Conservation (phyloP, 2,888 invertebrate genomes). For the Meiosimyza platycephala region DNA sequence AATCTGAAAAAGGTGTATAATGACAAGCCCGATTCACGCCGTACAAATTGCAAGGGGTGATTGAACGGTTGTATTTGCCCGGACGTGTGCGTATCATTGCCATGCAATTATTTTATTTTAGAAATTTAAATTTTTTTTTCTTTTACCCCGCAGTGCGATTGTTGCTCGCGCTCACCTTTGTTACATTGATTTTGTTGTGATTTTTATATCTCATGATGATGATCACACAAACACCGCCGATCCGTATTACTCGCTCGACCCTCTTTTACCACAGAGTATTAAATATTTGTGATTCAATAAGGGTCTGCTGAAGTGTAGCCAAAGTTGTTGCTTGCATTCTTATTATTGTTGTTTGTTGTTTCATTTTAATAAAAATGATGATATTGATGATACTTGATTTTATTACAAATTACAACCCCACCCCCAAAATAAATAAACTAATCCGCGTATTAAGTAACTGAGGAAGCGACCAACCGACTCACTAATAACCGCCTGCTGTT, state of each 20-base stretch:
- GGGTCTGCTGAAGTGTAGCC: conserved; percentile 21
- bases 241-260: conserved; percentile 18
- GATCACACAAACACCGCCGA: conserved; percentile 40
- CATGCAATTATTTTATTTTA: conserved; percentile 61
- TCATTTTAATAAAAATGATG: conserved; percentile 29
- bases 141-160: conserved; percentile 17
- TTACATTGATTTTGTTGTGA: conserved; percentile 3
- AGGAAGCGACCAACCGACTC: conserved; percentile 48
- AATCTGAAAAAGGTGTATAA: conserved; percentile 37
- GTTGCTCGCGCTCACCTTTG: conserved; percentile 24
- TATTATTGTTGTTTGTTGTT: conserved; percentile 42
- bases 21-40: conserved; percentile 38
- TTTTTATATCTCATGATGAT: conserved; percentile 15
- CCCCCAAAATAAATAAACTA: conserved; percentile 46
- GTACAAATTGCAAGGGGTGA: conserved; percentile 26
- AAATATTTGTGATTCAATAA: conserved; percentile 36
- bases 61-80: conserved; percentile 13
- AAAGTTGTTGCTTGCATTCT: conserved; percentile 22
- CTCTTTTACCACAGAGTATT: conserved; percentile 23
- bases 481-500: conserved; percentile 60
- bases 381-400: conserved; percentile 59
- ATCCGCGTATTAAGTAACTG: conserved; percentile 24
- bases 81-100: conserved; percentile 34
- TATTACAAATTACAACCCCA: conserved; percentile 62
- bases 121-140: conserved; percentile 35